Evolutionary conservation across 2,797 vertebrate species (phyloP), one percentile per base, ranked within the genome.

Genomic region (Sparidentex hasta): DNA sequence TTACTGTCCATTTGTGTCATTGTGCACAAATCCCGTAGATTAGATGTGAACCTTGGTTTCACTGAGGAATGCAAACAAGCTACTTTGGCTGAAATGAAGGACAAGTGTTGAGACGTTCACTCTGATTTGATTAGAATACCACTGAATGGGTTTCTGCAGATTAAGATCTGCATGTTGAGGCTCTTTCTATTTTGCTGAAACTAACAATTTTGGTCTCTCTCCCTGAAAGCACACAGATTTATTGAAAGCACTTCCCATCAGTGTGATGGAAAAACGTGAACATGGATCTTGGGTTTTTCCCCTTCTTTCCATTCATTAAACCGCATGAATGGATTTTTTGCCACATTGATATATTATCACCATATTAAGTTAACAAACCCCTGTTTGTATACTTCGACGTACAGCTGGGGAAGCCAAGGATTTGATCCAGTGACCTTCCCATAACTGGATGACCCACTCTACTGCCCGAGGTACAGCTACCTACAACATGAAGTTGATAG

Each of bases 111-210:
- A 41, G 59, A 27, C 0, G 0, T 6, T 4, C 0, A 2, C 23
- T 74, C 23, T 63, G 33, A 27, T 48, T 44, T 43, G 25, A 50
- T n/a, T 63, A 11, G 12, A 78, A 44, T 0, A 33, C 16, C 23
- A 44, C 64, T 41, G 59, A 43, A n/a, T 18, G 29, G 16, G 47
- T 4, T 47, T 63, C 2, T 58, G 52, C 38, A 29, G 65, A 74
- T 67, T 27, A 38, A 43, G 25, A 70, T 66, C 48, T 73, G 65
- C 23, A 46, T 25, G 9, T 33, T 63, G 6, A 44, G 72, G 16
- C 18, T 9, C 33, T 58, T 75, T 80, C 66, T 61, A 16, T 47
- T 58, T 46, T 47, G 47, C 52, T 66, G 48, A 54, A 18, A n/a
- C 27, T 27, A 20, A 48, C n/a, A 43, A 0, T 65, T 51, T 58